A percentile compares a stretch with the other conserved stretches of the same genome.
phyloP scores from a whole-genome alignment of 1,140 invertebrate genomes.

The Meloidogyne exigua region DNA sequence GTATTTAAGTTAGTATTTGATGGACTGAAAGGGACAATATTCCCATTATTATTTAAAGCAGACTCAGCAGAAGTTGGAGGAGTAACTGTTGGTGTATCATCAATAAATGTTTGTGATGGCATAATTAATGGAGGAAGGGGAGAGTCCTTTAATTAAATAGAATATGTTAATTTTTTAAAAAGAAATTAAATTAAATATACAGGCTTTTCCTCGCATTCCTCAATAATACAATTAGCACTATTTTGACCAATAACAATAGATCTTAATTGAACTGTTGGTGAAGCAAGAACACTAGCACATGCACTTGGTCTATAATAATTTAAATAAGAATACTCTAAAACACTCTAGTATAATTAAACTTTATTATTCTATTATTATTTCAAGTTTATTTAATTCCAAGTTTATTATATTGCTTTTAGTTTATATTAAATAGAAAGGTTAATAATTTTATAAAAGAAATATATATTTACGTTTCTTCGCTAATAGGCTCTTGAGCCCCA shows the following conservation, averaged over 20 bases:
- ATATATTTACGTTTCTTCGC: slow-evolving; percentile 12
- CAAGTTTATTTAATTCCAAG: too few species aligned
- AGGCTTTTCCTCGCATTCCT: slow-evolving; percentile 36
- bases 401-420: too few species aligned
- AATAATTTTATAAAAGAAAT: too few species aligned
- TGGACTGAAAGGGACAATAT: neutral
- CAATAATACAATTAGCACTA: slow-evolving; percentile 33
- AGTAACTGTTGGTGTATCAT: slow-evolving; percentile 8
- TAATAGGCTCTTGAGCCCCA: slow-evolving; percentile 15
- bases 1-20: neutral
- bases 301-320: neutral
- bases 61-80: neutral
- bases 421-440: too few species aligned
- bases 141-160: slow-evolving; percentile 16
- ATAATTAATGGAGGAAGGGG: slow-evolving; percentile 21
- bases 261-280: slow-evolving; percentile 22
- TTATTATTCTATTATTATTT: too few species aligned
- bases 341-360: too few species aligned
- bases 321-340: too few species aligned
- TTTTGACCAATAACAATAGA: slow-evolving; percentile 9
- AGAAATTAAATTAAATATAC: neutral
- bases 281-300: slow-evolving; percentile 11
- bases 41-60: neutral
- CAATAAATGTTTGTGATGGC: slow-evolving; percentile 8
- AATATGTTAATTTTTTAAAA: too few species aligned